Evolutionary conservation across 1,140 invertebrate genomes (phyloP), one percentile per base, ranked within the genome.

Genomic region (Hyles euphorbiae): DNA sequence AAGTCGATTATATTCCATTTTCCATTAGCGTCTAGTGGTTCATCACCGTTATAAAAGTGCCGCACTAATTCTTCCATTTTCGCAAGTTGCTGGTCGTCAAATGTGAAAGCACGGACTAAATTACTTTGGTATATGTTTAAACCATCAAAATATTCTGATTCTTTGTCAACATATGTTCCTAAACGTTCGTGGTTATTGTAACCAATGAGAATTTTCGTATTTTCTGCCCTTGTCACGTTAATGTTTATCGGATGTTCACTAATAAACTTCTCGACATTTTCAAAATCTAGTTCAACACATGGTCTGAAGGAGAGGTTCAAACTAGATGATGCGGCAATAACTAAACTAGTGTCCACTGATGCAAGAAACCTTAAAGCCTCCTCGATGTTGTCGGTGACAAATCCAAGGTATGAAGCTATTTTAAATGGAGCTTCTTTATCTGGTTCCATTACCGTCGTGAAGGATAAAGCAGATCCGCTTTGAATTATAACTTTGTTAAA

Each of bases 401-500:
- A 74, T 56, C 71, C 73, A 9, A 79, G 51, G 40, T 67, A 48
- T 54, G 54, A 56, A 33, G 74, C 64, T 45, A 79, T 55, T 56
- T 65, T 69, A 8, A 76, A 45, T 40, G 71, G 43, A 8, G 56
- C 58, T 11, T 56, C 51, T 36, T 36, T 3, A 54, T 74, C 65
- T 7, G 61, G 36, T 32, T 70, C 48, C 10, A 0, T 11, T 4
- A 66, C 5, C 5, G 34, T 53, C 56, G 52, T 59, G 6, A 64
- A 61, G 12, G 40, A 43, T 9, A 62, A 4, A 4, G 57, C 52
- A 8, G 61, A 60, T 10, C 75, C 73, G 48, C 77, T 80, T 54
- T 76, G 68, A 12, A 76, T 43, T 33, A 79, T 76, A 10, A 62
- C 57, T 54, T 73, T 64, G 36, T 70, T 55, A 36, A 72, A 79